Evolutionary conservation across 2,888 invertebrate species (phyloP), one percentile per base, ranked within the genome.

Genomic region (Synanthedon tipuliformis): DNA sequence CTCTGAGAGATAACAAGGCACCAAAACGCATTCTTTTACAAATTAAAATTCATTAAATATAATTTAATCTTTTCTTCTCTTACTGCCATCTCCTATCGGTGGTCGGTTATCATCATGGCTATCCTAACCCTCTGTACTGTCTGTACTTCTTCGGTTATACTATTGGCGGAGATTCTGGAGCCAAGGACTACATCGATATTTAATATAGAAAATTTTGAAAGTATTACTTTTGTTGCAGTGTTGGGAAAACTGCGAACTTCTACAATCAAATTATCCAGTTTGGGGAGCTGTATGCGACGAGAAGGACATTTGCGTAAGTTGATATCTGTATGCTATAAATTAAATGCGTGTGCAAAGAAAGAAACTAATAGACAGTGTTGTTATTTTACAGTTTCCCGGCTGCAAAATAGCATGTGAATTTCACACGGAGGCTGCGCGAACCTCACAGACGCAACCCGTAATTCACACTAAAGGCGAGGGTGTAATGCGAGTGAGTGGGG

Each of bases 221-320:
- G 3, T 56, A 57, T 69, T 71, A 74, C 74, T 88, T 34, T 34
- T 88, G 88, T 88, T 91, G 81, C 90, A 92, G 92, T 92, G 92
- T 75, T 92, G 92, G 92, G 92, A 92, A 81, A 92, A 92, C 73
- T 92, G 92, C 83, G 92, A 92, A 73, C 87, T 92, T 62, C 89
- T 92, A 59, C 92, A 92, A 75, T 91, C 91, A 50, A 92, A 92
- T 80, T 92, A 91, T 76, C 90, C 90, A 81, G 89, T 92, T 48
- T 92, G 92, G 92, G 92, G 92, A 51, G 90, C 91, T 58, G 91
- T 92, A 73, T 92, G 92, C 74, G 89, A 91, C 63, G 91, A 92
- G 65, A 90, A 90, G 69, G 91, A 91, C 70, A 91, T 92, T 75
- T 92, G 92, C 75, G 92, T 92, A 89, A 92, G 92, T 92, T 73